These are phyloP conservation scores for Exephanes ischioxanthus DNA, from an alignment of 2,888 invertebrate species.

Conservation along the genomic window DNA sequence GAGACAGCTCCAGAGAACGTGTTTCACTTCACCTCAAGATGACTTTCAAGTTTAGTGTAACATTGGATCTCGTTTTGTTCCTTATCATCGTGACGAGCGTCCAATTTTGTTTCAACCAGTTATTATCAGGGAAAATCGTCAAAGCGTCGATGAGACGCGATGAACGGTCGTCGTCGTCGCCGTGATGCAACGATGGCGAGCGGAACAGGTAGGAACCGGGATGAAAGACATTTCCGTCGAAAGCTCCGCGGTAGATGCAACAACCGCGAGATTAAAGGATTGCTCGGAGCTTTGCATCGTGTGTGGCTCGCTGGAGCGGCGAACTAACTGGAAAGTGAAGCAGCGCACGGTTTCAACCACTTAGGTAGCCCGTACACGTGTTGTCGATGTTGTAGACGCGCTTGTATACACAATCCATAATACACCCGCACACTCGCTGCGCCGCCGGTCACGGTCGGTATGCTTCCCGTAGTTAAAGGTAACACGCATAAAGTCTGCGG, in stretches of 20 bases:
- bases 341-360: background rate
- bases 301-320: conserved; percentile 1
- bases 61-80: background rate
- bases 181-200: background rate
- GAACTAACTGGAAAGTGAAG: conserved; percentile 19
- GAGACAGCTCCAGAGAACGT: too few species aligned
- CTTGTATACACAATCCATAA: conserved; percentile 13
- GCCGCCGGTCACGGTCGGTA: background rate
- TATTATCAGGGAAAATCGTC: background rate
- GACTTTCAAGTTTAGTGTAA: background rate
- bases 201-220: background rate
- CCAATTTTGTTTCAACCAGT: background rate
- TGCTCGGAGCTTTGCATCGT: conserved; percentile 42
- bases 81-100: background rate
- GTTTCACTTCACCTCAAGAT: background rate
- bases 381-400: background rate
- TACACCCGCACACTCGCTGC: background rate
- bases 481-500: conserved; percentile 10
- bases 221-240: conserved; percentile 27
- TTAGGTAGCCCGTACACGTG: background rate
- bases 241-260: conserved; percentile 37
- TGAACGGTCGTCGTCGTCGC: background rate
- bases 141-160: background rate
- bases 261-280: conserved; percentile 61
- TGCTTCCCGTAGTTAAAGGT: conserved; percentile 5